Base-by-base conservation (phyloP, 2,888 invertebrate species). In the Acronicta alni region DNA sequence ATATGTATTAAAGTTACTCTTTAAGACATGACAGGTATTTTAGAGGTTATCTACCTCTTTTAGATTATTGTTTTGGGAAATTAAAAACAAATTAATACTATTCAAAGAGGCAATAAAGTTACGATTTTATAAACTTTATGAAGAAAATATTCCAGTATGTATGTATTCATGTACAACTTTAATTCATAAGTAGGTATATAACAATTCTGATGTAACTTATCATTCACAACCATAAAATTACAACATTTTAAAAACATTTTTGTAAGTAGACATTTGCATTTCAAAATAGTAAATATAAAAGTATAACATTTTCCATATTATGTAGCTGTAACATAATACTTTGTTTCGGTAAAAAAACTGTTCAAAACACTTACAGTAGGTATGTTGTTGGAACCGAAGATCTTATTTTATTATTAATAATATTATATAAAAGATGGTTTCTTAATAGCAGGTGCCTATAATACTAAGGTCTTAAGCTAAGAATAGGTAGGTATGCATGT, bases 161-260 rank as follows among this genome's bases (percentile, higher is more conserved):
- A 55, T 16, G 45, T 58, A 68, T 51, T 65, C 67, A 57, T 35
- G 6, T 67, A 60, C 49, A 49, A 57, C 51, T 68, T 59, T 68
- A 57, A 58, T 67, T 57, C 41, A 70, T 63, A 72, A 64, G 32
- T 52, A 20, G 23, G 9, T 30, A 30, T 30, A 47, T 64, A 64
- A 72, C 57, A 69, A 63, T 65, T 66, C 60, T 64, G 66, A 67
- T 79, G 80, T 77, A 81, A 81, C 71, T 79, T 76, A 83, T 78
- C 80, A 77, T 83, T 90, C 90, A 90, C 90, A 90, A 90, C 90
- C 90, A 84, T 86, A 84, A 82, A 85, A 85, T 82, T 84, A 80
- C 80, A 77, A 75, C 72, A 63, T 69, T 69, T 57, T 54, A 61
- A 55, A 43, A 51, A 51, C 57, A 44, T 38, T 45, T 48, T 64